Conservation (phyloP, 2,113 vertebrate genomes). For the Prolemur simus region DNA sequence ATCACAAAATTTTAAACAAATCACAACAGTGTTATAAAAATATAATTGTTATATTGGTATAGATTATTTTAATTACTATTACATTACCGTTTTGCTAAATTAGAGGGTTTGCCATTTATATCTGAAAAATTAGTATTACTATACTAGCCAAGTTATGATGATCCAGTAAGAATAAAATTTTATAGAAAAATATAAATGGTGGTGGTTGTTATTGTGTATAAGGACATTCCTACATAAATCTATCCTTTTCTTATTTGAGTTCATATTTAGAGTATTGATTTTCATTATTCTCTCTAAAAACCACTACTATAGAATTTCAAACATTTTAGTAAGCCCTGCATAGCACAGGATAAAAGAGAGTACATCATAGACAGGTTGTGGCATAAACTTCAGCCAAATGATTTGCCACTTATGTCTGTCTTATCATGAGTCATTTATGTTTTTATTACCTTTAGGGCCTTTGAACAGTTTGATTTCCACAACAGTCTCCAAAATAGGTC, state of each 20-base stretch:
- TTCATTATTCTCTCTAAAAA: not conserved
- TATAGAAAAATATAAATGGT: not conserved
- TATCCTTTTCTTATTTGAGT: not conserved
- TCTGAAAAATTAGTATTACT: constrained; percentile 12
- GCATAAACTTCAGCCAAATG: not conserved
- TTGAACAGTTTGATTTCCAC: constrained; percentile 97
- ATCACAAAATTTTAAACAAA: not conserved
- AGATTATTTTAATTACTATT: constrained; percentile 7
- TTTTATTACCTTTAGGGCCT: constrained; percentile 95
- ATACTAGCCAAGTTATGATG: not conserved
- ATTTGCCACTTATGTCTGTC: not conserved
- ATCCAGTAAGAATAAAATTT: not conserved
- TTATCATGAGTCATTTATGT: not conserved
- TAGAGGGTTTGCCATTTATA: not conserved
- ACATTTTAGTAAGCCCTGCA: not conserved
- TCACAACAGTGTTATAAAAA: not conserved
- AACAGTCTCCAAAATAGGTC: constrained; percentile 96
- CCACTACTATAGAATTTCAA: not conserved
- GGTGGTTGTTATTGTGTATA: not conserved
- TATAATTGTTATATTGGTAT: not conserved
- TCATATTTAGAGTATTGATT: not conserved
- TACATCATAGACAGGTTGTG: accelerated
- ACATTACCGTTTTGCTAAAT: not conserved
- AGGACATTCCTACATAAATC: not conserved
- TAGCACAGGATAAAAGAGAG: not conserved